Conservation (phyloP, 2,797 vertebrate species). For the Lutjanus argentimaculatus region DNA sequence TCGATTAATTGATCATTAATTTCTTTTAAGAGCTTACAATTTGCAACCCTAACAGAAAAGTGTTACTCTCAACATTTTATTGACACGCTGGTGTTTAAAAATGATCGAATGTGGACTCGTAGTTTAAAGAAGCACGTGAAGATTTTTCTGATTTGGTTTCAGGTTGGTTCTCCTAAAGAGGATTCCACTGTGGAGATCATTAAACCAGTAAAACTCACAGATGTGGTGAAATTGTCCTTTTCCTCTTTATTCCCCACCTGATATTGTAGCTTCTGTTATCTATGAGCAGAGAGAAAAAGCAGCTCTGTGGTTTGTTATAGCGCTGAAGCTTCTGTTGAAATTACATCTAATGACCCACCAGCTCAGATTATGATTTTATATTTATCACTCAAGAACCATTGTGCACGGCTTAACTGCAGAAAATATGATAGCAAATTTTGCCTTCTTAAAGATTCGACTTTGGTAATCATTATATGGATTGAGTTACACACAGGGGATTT, state of each 20-base stretch:
- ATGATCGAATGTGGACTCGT: neutral
- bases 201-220: constrained; percentile 42
- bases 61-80: neutral
- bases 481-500: constrained; percentile 63
- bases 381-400: constrained; percentile 40
- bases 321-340: constrained; percentile 37
- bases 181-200: constrained; percentile 66
- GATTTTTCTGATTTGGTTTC: constrained; percentile 47
- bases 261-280: constrained; percentile 36
- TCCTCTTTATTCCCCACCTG: constrained; percentile 16
- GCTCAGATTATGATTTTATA: constrained; percentile 59
- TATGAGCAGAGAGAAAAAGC: constrained; percentile 26
- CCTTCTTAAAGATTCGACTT: constrained; percentile 49
- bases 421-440: constrained; percentile 33
- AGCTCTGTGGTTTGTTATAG: constrained; percentile 28
- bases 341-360: constrained; percentile 57
- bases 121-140: constrained; percentile 43
- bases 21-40: too few relatives aligned
- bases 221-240: constrained; percentile 10
- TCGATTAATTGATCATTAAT: too few relatives aligned
- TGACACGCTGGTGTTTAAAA: neutral
- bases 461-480: constrained; percentile 56
- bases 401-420: constrained; percentile 57
- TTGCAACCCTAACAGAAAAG: neutral
- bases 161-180: constrained; percentile 60